Percentiles rank a stretch among this genome's conserved stretches.
Conservation (phyloP, 1,140 invertebrate species). For the Halictus rubicundus region DNA sequence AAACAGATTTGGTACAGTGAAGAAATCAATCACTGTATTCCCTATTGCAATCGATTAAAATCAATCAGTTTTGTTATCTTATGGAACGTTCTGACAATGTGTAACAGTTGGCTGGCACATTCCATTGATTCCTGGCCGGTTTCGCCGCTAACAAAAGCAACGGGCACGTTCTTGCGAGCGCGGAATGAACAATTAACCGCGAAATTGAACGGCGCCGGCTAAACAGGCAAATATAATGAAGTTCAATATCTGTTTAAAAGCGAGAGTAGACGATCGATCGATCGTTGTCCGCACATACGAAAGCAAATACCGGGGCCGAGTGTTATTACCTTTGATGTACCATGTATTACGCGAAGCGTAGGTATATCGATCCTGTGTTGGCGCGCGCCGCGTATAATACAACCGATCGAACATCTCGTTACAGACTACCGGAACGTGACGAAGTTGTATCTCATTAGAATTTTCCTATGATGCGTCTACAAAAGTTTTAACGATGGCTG, state of each 20-base stretch:
- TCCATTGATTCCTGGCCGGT: no score
- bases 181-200: not conserved
- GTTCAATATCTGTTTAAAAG: constrained; percentile 59
- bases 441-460: constrained; percentile 46
- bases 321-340: constrained; percentile 59
- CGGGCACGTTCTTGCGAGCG: not conserved
- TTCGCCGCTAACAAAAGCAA: not conserved
- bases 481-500: constrained; percentile 47
- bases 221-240: constrained; percentile 34
- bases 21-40: no score
- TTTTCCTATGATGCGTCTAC: constrained; percentile 36
- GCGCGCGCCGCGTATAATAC: constrained; percentile 30
- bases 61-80: not conserved
- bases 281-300: constrained; percentile 25
- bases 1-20: no score
- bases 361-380: constrained; percentile 47
- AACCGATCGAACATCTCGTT: constrained; percentile 34
- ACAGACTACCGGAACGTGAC: constrained; percentile 25
- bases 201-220: constrained; percentile 47
- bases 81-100: not conserved
- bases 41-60: no score
- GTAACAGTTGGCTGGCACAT: no score
- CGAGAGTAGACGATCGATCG: constrained; percentile 56
- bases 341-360: constrained; percentile 26
- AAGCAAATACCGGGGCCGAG: constrained; percentile 49